Evolutionary conservation across 1,140 invertebrate genomes (phyloP).

Genomic region (Drosophila pseudoananassae): DNA sequence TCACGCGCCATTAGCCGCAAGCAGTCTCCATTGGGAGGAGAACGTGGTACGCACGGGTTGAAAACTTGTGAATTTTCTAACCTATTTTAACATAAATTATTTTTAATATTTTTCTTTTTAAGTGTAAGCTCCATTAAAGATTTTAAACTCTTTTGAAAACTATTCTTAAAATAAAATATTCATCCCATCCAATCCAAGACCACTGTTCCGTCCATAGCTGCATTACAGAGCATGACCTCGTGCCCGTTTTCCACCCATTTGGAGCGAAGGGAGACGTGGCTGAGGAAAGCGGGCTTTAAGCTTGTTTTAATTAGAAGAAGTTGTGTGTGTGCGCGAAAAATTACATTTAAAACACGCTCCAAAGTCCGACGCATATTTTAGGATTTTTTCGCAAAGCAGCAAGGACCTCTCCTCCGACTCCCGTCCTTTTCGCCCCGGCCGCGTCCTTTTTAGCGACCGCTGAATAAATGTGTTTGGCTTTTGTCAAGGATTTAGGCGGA

Average conservation of each 20-base stretch:
- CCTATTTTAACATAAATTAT: too few species aligned
- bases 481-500: slow-evolving; percentile 76
- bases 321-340: slow-evolving; percentile 56
- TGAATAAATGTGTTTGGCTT: slow-evolving; percentile 82
- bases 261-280: slow-evolving; percentile 31
- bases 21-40: slow-evolving; percentile 28
- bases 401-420: background rate
- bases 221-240: slow-evolving; percentile 50
- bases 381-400: slow-evolving; percentile 51
- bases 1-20: slow-evolving; percentile 73
- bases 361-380: slow-evolving; percentile 78
- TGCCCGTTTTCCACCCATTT: slow-evolving; percentile 46
- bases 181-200: too few species aligned
- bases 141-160: too few species aligned
- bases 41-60: slow-evolving; percentile 28
- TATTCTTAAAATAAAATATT: too few species aligned
- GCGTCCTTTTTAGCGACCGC: slow-evolving; percentile 57
- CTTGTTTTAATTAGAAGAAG: slow-evolving; percentile 82
- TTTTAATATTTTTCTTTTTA: too few species aligned
- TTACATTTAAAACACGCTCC: slow-evolving; percentile 72
- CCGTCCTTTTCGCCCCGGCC: slow-evolving; percentile 3
- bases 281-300: slow-evolving; percentile 60
- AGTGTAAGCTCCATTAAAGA: too few species aligned
- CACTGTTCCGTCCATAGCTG: slow-evolving; percentile 8
- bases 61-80: too few species aligned